Evolutionary conservation across 2,797 vertebrate genomes (phyloP), one percentile per base, ranked within the genome.

Genomic region (Loris lydekkerianus): DNA sequence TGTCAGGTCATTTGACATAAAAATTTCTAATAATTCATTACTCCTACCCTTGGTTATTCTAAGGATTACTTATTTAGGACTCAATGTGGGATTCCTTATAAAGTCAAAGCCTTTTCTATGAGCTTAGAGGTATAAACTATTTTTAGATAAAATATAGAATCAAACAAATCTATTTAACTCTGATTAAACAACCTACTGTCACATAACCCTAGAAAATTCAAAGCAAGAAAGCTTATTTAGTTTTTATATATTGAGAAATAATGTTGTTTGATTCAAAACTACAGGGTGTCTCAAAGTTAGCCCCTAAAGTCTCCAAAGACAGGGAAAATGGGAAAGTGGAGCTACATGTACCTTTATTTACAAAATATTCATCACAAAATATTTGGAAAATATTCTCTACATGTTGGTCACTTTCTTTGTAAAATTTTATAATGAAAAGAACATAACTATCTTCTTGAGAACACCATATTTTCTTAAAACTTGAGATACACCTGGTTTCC

Each of bases 11-110:
- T 69, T 89, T 56, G 43, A 31, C n/a, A 84, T 69, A 84, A 93
- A 72, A 95, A 82, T 87, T 75, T 92, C 18, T 20, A 92, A 13
- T 92, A 40, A 85, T n/a, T 73, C 87, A 70, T 81, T 23, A 82
- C 34, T 78, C 4, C 21, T 75, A 89, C 3, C 14, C 21, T 81
- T 94, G 21, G 8, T 93, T 86, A 86, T 94, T 94, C 40, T 84
- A 21, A 94, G n/a, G 13, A 94, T 76, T 93, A 93, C 18, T 56
- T 86, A 60, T 49, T 82, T 5, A 76, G 60, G 25, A 86, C 7
- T 95, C 56, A n/a, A 85, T n/a, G 15, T 60, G 11, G 14, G 21
- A 76, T 84, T 89, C 27, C 31, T 89, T 92, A 93, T 77, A 80
- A 93, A 81, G 31, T 80, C 15, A 87, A 25, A 77, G 27, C 10